These are phyloP conservation scores for Formica selysi DNA, from an alignment of 1,140 invertebrate genomes.

Conservation along the genomic window DNA sequence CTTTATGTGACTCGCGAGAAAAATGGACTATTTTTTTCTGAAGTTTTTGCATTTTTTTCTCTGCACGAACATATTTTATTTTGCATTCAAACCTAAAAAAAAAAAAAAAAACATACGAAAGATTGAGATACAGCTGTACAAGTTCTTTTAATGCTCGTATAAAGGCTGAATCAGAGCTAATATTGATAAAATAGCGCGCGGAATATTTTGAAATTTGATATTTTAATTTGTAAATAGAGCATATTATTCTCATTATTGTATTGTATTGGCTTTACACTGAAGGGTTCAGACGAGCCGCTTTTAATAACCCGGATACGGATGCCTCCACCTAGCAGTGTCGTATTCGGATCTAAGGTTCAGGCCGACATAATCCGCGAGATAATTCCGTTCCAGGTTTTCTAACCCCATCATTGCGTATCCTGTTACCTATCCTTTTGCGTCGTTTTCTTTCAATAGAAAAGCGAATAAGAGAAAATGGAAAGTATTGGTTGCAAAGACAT, in stretches of 20 bases:
- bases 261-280: conserved; percentile 62
- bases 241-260: conserved; percentile 78
- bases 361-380: conserved; percentile 70
- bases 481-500: too few relatives aligned
- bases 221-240: conserved; percentile 84
- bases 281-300: conserved; percentile 79
- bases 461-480: neutral
- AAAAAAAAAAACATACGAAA: neutral
- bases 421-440: conserved; percentile 69
- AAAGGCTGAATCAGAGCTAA: conserved; percentile 50
- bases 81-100: neutral
- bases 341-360: conserved; percentile 77
- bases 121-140: neutral
- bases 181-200: conserved; percentile 81
- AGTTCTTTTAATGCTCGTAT: neutral
- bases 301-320: conserved; percentile 83
- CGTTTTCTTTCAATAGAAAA: conserved; percentile 46
- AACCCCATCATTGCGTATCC: conserved; percentile 73
- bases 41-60: neutral
- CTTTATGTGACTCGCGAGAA: neutral
- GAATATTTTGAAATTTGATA: conserved; percentile 84
- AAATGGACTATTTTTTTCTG: neutral
- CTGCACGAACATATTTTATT: neutral
- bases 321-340: conserved; percentile 79
- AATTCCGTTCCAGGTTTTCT: conserved; percentile 72